These are phyloP conservation scores for Hycleus phaleratus DNA, from an alignment of 1,140 invertebrate species.

Conservation along the genomic window DNA sequence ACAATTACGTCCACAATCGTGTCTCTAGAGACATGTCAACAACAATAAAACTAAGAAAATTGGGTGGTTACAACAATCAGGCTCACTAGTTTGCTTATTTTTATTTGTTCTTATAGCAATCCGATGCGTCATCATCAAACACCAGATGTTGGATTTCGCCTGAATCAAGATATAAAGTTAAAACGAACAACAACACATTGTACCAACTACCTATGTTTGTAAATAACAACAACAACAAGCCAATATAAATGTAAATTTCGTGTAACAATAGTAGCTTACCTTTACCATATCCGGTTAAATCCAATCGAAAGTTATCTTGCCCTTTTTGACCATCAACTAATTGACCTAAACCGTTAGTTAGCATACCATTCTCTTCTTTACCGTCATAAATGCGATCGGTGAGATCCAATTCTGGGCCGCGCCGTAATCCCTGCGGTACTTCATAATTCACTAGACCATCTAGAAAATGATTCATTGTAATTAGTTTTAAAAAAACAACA, in stretches of 20 bases:
- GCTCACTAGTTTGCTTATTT: no score
- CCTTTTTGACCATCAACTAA: conserved; percentile 81
- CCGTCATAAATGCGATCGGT: conserved; percentile 78
- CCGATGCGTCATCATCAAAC: conserved; percentile 8
- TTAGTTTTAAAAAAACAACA: not conserved
- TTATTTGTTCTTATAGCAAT: not conserved
- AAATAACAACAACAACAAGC: conserved; percentile 15
- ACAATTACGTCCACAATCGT: not conserved
- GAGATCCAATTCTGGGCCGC: conserved; percentile 63
- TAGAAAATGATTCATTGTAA: conserved; percentile 39
- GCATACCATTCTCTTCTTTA: conserved; percentile 53
- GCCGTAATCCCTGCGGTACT: conserved; percentile 71
- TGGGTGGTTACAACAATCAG: no score
- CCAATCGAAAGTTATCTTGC: conserved; percentile 71
- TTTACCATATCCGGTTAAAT: conserved; percentile 59
- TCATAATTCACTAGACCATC: conserved; percentile 74
- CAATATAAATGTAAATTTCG: conserved; percentile 34
- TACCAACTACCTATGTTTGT: not conserved
- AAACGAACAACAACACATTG: conserved; percentile 25
- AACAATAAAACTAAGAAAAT: no score
- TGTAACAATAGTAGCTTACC: conserved; percentile 43
- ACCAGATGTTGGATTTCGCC: not conserved
- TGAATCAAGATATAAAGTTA: conserved; percentile 22
- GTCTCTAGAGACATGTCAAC: no score
- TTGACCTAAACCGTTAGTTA: conserved; percentile 80